These are phyloP conservation scores for Ornithoptera priamus DNA, from an alignment of 2,888 invertebrate species.

Conservation along the genomic window DNA sequence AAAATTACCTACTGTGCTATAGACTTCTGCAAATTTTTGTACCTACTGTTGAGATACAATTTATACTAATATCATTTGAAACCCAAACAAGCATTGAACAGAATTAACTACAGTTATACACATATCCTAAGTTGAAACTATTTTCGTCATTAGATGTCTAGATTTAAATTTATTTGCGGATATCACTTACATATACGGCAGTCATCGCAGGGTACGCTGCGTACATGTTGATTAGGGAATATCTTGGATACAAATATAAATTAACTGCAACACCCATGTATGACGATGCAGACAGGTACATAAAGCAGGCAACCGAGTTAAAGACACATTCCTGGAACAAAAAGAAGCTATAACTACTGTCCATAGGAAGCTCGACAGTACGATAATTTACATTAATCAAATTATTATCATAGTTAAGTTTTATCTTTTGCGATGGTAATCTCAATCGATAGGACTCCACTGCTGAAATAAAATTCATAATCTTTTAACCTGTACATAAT, in stretches of 20 bases:
- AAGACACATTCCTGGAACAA: slow-evolving; percentile 87
- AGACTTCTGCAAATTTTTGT: too few species aligned
- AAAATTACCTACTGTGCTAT: too few species aligned
- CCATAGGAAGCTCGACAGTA: too few species aligned
- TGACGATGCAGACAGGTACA: slow-evolving; percentile 88
- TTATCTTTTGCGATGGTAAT: too few species aligned
- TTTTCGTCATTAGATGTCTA: not conserved
- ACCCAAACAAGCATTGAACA: too few species aligned
- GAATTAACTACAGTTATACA: not conserved
- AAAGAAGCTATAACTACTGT: not conserved
- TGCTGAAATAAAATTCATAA: too few species aligned
- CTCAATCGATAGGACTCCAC: too few species aligned
- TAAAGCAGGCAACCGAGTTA: slow-evolving; percentile 86
- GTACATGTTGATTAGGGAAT: slow-evolving; percentile 85
- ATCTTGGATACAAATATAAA: slow-evolving; percentile 87
- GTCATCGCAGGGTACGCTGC: slow-evolving; percentile 94
- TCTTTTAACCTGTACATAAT: too few species aligned
- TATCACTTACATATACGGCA: slow-evolving; percentile 88
- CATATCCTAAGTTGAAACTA: not conserved
- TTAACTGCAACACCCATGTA: slow-evolving; percentile 90
- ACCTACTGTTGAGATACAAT: too few species aligned
- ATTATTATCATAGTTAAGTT: too few species aligned
- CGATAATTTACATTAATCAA: too few species aligned
- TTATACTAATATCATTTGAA: too few species aligned
- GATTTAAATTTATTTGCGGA: slow-evolving; percentile 10